Conservation (phyloP, 2,888 invertebrate species). For the Drosophila neutralis region DNA sequence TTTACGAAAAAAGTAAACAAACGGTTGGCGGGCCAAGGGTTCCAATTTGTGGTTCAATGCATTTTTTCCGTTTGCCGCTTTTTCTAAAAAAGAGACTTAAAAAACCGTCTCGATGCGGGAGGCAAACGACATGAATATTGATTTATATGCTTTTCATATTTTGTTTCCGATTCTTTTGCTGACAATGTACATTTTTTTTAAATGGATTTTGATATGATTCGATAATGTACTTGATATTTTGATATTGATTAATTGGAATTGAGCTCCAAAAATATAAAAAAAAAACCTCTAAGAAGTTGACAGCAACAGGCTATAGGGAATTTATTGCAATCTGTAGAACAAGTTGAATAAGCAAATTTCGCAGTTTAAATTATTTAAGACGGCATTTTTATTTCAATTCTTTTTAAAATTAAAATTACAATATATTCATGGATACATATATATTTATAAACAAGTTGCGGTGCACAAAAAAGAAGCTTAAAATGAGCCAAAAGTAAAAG, state of each 20-base stretch:
- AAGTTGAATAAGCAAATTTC: neutral
- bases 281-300: neutral
- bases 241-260: neutral
- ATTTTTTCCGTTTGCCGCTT: conserved; percentile 34
- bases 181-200: neutral
- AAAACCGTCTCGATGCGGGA: neutral
- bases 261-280: neutral
- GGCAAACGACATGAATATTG: too few relatives aligned
- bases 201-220: neutral
- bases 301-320: neutral
- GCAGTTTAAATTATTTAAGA: conserved; percentile 48
- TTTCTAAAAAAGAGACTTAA: conserved; percentile 11
- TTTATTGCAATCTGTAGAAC: neutral
- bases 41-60: conserved; percentile 54
- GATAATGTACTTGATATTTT: neutral
- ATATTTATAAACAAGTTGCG: conserved; percentile 62
- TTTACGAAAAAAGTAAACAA: conserved; percentile 64
- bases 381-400: conserved; percentile 75
- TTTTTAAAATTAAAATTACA: conserved; percentile 62
- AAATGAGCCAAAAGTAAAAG: conserved; percentile 31
- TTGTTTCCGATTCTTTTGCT: conserved; percentile 1
- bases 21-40: conserved; percentile 8
- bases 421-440: conserved; percentile 33
- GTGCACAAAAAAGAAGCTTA: conserved; percentile 67
- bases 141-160: neutral